A percentile compares a stretch with the other conserved stretches of the same genome.
Conservation (phyloP, 2,888 invertebrate genomes). For the Chorisops tibialis region DNA sequence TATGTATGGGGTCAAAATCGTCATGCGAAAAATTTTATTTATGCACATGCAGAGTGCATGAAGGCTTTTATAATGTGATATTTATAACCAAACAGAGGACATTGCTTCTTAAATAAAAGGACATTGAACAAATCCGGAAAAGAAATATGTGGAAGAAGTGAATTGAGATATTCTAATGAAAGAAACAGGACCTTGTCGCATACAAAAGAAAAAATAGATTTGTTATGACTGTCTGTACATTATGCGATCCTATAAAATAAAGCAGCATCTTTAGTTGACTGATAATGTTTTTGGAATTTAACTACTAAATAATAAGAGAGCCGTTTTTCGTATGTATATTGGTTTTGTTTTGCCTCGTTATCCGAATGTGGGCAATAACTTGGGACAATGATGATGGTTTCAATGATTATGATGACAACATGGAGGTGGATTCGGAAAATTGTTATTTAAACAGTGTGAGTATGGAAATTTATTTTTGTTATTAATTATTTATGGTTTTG, state of each 20-base stretch:
- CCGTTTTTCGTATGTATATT: background rate
- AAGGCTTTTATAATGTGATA: background rate
- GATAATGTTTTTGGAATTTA: background rate
- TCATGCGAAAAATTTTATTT: background rate
- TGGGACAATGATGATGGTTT: background rate
- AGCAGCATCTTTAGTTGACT: background rate
- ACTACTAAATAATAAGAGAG: background rate
- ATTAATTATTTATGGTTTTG: no score
- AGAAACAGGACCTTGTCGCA: background rate
- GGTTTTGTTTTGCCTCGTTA: background rate
- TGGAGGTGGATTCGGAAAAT: background rate
- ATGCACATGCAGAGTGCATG: background rate
- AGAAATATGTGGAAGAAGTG: no score
- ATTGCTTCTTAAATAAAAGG: no score
- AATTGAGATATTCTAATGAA: background rate
- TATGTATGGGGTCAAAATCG: no score
- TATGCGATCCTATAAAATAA: background rate
- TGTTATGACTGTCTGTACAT: conserved; percentile 2
- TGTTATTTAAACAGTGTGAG: background rate
- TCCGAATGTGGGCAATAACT: background rate
- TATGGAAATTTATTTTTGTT: background rate
- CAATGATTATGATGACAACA: conserved; percentile 5
- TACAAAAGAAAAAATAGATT: background rate
- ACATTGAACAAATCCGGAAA: background rate
- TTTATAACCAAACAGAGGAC: no score